phyloP scores from a whole-genome alignment of 2,113 vertebrate species.

The Podarcis raffonei region DNA sequence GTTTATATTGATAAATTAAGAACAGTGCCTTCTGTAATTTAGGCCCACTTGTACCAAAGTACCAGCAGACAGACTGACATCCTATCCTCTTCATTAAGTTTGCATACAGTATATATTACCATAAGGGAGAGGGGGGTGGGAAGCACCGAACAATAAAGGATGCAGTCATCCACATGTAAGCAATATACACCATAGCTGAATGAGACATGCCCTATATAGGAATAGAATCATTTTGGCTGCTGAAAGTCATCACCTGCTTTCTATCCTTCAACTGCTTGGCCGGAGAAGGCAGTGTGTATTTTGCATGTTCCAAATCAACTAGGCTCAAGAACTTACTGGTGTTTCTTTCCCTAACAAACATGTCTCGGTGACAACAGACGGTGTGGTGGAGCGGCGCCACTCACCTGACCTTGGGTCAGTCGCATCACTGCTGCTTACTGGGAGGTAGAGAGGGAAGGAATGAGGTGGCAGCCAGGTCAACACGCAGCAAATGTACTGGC shows the following conservation, averaged over 20 bases:
- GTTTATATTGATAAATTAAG: slow-evolving; percentile 18
- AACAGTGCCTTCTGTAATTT: neutral
- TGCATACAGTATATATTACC: slow-evolving; percentile 4
- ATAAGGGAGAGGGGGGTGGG: neutral
- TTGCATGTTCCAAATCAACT: neutral
- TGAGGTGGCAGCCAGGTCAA: no score
- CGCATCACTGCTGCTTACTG: no score
- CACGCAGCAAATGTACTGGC: no score
- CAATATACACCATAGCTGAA: neutral
- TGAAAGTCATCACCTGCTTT: neutral
- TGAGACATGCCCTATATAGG: neutral
- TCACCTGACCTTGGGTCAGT: no score
- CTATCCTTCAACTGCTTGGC: neutral
- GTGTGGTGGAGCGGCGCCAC: no score
- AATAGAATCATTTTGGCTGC: neutral
- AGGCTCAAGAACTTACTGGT: neutral
- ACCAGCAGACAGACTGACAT: slow-evolving; percentile 3
- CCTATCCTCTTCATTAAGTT: neutral
- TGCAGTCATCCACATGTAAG: neutral
- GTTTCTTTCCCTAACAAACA: neutral
- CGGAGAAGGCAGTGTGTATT: neutral
- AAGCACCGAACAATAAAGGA: neutral
- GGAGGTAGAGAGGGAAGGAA: no score
- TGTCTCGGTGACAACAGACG: neutral
- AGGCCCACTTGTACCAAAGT: slow-evolving; percentile 3